These are phyloP conservation scores for Monodelphis domestica DNA, from an alignment of 2,797 vertebrate species.

Conservation along the genomic window DNA sequence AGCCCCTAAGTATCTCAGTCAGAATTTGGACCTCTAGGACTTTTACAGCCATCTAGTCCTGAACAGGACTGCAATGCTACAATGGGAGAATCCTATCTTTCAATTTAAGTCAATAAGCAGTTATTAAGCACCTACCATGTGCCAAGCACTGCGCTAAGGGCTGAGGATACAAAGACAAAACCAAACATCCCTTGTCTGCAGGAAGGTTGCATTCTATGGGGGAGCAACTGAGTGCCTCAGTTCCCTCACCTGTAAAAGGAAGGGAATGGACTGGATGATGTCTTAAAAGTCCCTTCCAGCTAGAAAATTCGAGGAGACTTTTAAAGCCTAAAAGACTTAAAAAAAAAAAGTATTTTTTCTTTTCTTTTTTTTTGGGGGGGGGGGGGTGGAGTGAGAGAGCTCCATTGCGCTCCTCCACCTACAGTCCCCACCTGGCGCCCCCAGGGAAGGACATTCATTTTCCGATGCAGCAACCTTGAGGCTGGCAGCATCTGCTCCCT, in stretches of 20 bases:
- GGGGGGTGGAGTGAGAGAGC: background rate
- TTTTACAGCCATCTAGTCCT: background rate
- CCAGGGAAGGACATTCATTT: conserved; percentile 45
- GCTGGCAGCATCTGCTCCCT: conserved; percentile 61
- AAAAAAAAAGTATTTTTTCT: no score
- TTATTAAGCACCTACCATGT: background rate
- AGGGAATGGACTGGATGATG: background rate
- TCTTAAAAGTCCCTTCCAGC: background rate
- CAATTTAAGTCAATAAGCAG: background rate
- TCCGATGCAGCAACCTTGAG: conserved; percentile 68
- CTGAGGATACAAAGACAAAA: background rate
- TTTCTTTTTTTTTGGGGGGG: no score
- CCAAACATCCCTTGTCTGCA: background rate
- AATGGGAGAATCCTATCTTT: background rate
- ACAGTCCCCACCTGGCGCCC: background rate
- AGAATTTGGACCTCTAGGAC: background rate
- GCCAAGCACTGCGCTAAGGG: background rate
- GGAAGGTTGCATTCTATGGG: background rate
- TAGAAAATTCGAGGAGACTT: background rate
- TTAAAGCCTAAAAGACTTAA: background rate
- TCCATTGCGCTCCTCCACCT: background rate
- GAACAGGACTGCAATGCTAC: background rate
- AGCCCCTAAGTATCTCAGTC: no score
- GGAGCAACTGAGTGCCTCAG: background rate
- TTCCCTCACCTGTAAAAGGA: background rate